Percentiles rank a stretch among this genome's conserved stretches.
These are phyloP conservation scores for Motacilla tschutschensis DNA, from an alignment of 2,113 vertebrate genomes.

Conservation along the genomic window DNA sequence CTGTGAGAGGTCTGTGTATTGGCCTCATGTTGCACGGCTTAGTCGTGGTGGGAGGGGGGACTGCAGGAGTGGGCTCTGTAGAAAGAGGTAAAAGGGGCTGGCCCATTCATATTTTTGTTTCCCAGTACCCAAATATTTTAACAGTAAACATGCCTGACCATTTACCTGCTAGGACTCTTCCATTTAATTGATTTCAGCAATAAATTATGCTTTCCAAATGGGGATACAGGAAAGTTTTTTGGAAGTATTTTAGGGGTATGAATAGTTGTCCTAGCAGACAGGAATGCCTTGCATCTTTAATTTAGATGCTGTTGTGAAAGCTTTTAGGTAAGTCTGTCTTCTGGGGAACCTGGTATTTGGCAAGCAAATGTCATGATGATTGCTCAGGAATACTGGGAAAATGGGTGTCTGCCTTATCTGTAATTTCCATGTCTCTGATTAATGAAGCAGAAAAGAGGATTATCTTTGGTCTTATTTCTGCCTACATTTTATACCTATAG, in stretches of 20 bases:
- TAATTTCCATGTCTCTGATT: background rate
- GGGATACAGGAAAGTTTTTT: background rate
- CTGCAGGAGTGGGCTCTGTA: background rate
- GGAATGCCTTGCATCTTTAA: background rate
- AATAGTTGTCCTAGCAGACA: background rate
- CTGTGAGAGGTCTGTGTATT: background rate
- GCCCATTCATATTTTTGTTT: background rate
- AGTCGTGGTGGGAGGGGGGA: accelerated
- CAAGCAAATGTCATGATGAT: background rate
- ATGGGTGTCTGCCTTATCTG: background rate
- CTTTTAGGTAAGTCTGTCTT: background rate
- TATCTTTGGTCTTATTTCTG: background rate
- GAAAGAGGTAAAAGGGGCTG: background rate
- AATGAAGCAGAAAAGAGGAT: background rate
- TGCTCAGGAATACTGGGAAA: background rate
- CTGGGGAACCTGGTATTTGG: background rate
- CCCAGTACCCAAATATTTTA: background rate
- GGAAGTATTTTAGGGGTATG: background rate
- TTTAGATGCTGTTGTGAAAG: background rate
- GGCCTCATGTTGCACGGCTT: accelerated
- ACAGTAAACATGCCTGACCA: background rate
- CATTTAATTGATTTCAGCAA: background rate
- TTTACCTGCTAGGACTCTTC: background rate
- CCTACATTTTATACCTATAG: background rate
- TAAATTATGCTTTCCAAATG: background rate